A percentile compares a stretch with the other conserved stretches of the same genome.
phyloP scores from a whole-genome alignment of 1,140 invertebrate genomes.

The Riptortus pedestris region DNA sequence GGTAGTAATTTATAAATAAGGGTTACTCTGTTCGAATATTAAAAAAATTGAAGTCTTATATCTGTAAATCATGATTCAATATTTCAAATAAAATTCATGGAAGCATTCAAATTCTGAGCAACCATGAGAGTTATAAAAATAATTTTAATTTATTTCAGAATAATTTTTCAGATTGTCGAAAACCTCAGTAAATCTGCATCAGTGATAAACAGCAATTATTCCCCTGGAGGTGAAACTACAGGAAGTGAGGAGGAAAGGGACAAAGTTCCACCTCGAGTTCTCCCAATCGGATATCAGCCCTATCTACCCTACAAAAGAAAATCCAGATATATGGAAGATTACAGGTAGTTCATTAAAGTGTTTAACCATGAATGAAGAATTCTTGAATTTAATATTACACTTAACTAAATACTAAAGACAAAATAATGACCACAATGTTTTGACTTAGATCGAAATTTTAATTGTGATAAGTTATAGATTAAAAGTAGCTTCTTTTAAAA shows the following conservation, averaged over 20 bases:
- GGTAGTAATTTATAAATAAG: too few species aligned
- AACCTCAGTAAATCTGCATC: constrained; percentile 20
- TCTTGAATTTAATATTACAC: not conserved
- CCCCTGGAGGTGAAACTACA: not conserved
- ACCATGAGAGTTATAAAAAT: too few species aligned
- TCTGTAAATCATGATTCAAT: too few species aligned
- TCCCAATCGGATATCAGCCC: constrained; percentile 1
- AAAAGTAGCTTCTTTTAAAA: too few species aligned
- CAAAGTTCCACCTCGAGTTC: not conserved
- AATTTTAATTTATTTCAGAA: too few species aligned
- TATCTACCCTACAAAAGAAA: constrained; percentile 30
- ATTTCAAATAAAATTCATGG: too few species aligned
- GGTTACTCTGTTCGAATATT: too few species aligned
- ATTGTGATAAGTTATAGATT: not conserved
- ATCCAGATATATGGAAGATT: constrained; percentile 32
- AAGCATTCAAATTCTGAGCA: too few species aligned
- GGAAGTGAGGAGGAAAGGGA: not conserved
- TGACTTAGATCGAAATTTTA: not conserved
- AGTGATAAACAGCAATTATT: not conserved
- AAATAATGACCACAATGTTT: not conserved
- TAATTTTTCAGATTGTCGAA: constrained; percentile 16
- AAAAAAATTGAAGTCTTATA: too few species aligned
- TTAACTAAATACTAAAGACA: not conserved
- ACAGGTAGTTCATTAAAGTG: too few species aligned
- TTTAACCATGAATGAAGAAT: too few species aligned